Evolutionary conservation across 2,888 invertebrate genomes (phyloP).

Genomic region (Megaustenia siamemsis): DNA sequence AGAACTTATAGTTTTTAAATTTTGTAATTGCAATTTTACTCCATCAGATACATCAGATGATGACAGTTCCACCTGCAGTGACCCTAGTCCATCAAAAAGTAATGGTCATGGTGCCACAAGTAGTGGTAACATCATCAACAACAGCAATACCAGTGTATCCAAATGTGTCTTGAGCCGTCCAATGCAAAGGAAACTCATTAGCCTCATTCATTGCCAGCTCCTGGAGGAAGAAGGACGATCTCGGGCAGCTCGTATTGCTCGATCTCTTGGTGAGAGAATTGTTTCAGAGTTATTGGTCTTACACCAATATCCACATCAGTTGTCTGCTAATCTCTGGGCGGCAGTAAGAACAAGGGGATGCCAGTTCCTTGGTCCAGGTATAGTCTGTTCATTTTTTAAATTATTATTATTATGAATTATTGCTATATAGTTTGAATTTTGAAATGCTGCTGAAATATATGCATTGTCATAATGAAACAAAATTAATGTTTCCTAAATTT

Average conservation of each 20-base stretch:
- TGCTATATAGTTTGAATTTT: no score
- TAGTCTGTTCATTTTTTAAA: no score
- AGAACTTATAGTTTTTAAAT: no score
- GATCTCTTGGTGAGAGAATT: slow-evolving; percentile 95
- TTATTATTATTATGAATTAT: no score
- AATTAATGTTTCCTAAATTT: background rate
- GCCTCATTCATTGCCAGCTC: slow-evolving; percentile 94
- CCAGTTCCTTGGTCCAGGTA: slow-evolving; percentile 96
- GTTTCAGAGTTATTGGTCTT: slow-evolving; percentile 95
- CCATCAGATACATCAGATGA: slow-evolving; percentile 50
- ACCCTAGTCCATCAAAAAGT: background rate
- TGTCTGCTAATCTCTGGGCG: slow-evolving; percentile 96
- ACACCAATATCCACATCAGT: slow-evolving; percentile 96
- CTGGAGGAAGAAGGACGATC: slow-evolving; percentile 88
- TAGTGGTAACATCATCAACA: slow-evolving; percentile 8
- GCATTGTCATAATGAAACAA: no score
- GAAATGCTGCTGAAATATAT: no score
- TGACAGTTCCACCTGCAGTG: slow-evolving; percentile 46
- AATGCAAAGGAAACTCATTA: slow-evolving; percentile 96
- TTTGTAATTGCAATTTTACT: background rate
- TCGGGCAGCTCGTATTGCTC: slow-evolving; percentile 84
- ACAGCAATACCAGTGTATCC: slow-evolving; percentile 23
- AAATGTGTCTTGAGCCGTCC: slow-evolving; percentile 87
- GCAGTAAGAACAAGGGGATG: slow-evolving; percentile 97
- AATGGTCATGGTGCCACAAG: background rate